Percentiles rank a stretch among this genome's conserved stretches.
Evolutionary conservation across 2,888 invertebrate genomes (phyloP).

Genomic region (Platynereis dumerilii): DNA sequence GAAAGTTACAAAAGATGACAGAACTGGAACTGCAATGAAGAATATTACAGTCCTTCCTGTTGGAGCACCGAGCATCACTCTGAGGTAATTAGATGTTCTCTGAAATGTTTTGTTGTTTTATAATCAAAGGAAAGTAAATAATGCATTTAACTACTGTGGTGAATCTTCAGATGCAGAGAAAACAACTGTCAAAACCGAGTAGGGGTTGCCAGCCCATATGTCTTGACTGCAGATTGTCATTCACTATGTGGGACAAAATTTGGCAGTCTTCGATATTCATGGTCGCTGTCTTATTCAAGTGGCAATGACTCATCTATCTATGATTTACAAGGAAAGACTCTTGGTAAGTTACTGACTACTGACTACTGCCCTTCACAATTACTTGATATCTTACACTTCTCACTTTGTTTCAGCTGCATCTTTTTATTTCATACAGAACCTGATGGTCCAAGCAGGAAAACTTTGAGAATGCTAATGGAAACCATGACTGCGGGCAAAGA

Average conservation of each 20-base stretch:
- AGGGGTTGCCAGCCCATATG: background rate
- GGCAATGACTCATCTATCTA: background rate
- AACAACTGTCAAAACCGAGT: conserved; percentile 2
- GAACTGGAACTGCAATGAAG: background rate
- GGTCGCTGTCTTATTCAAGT: background rate
- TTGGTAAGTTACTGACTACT: no score
- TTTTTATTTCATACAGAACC: no score
- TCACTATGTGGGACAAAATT: background rate
- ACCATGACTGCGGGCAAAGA: background rate
- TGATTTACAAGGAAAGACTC: no score
- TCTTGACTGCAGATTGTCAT: background rate
- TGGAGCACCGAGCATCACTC: background rate
- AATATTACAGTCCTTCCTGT: background rate
- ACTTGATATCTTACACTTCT: no score
- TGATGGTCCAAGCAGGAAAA: no score
- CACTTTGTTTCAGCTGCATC: no score
- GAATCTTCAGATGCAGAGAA: no score
- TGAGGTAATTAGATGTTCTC: no score
- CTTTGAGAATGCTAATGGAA: background rate
- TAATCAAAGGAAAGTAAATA: no score
- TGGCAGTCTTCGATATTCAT: background rate
- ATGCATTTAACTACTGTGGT: no score
- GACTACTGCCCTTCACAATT: no score
- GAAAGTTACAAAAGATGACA: conserved; percentile 1
- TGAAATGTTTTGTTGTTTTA: no score